These are phyloP conservation scores for Lanius collurio DNA, from an alignment of 2,113 vertebrate species.

Conservation along the genomic window DNA sequence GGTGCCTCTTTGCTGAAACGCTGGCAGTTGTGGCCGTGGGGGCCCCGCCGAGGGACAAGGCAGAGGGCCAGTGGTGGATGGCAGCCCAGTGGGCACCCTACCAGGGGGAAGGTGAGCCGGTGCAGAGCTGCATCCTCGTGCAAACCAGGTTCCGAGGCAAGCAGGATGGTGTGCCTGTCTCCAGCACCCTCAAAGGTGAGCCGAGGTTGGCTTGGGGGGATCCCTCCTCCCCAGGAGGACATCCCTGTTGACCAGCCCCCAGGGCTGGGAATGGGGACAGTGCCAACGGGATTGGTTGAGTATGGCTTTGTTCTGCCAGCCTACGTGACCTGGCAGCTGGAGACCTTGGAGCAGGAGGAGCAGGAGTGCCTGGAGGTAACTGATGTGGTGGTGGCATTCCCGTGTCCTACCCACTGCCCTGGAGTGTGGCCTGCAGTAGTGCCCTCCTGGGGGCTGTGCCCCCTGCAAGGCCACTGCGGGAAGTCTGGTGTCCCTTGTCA, in stretches of 20 bases:
- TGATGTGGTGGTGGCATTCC: not conserved
- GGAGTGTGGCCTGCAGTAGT: not conserved
- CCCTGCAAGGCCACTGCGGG: not conserved
- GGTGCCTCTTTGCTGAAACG: constrained; percentile 77
- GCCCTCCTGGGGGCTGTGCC: not conserved
- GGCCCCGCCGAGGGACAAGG: not conserved
- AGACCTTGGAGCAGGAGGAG: constrained; percentile 57
- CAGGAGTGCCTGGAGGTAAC: constrained; percentile 31
- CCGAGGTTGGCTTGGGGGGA: too few species aligned
- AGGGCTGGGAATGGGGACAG: not conserved
- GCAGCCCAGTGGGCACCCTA: constrained; percentile 68
- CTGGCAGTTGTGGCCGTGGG: constrained; percentile 72
- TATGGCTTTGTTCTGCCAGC: not conserved
- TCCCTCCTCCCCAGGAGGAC: not conserved
- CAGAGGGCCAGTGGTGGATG: constrained; percentile 76
- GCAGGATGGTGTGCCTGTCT: constrained; percentile 70
- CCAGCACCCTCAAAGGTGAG: constrained; percentile 81
- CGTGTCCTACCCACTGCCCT: not conserved
- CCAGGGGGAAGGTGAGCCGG: not conserved
- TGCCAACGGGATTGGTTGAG: not conserved
- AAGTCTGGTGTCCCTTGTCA: not conserved
- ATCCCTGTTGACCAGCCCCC: rapidly evolving
- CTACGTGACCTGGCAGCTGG: constrained; percentile 8
- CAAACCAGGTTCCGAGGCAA: constrained; percentile 73
- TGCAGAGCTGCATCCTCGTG: constrained; percentile 73